A percentile compares a stretch with the other conserved stretches of the same genome.
These are phyloP conservation scores for Drosophila kepulauana DNA, from an alignment of 1,140 invertebrate species.

Conservation along the genomic window DNA sequence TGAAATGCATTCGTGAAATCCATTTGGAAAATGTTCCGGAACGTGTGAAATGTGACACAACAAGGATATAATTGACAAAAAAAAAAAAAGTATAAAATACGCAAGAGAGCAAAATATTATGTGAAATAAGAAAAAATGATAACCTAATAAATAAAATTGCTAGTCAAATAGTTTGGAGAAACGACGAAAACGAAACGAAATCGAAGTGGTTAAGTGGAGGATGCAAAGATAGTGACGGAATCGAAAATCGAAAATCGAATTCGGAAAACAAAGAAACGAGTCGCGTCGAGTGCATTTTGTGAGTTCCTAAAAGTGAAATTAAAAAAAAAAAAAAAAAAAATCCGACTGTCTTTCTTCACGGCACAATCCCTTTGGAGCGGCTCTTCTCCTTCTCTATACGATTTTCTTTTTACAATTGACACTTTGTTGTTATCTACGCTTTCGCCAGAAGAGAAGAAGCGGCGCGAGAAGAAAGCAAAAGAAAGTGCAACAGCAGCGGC, in stretches of 20 bases:
- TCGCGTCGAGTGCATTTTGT: constrained; percentile 38
- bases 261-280: background rate
- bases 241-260: constrained; percentile 15
- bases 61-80: constrained; percentile 13
- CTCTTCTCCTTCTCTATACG: constrained; percentile 12
- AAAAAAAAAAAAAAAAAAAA: constrained; percentile 14
- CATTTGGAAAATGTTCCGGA: constrained; percentile 49
- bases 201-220: background rate
- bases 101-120: constrained; percentile 33
- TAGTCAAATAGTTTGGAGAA: constrained; percentile 59
- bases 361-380: background rate
- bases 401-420: constrained; percentile 44
- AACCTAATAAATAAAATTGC: constrained; percentile 73
- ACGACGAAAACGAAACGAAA: constrained; percentile 10
- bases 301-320: constrained; percentile 25
- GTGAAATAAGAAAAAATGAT: constrained; percentile 53
- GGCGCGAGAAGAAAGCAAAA: constrained; percentile 12
- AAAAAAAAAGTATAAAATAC: constrained; percentile 14
- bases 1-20: constrained; percentile 53
- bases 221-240: constrained; percentile 14
- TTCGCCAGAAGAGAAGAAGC: constrained; percentile 22
- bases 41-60: constrained; percentile 50
- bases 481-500: constrained; percentile 41
- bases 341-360: background rate
- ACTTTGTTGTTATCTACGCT: constrained; percentile 48